Base-by-base conservation (phyloP, 2,888 invertebrate species). In the Harmothoe impar region DNA sequence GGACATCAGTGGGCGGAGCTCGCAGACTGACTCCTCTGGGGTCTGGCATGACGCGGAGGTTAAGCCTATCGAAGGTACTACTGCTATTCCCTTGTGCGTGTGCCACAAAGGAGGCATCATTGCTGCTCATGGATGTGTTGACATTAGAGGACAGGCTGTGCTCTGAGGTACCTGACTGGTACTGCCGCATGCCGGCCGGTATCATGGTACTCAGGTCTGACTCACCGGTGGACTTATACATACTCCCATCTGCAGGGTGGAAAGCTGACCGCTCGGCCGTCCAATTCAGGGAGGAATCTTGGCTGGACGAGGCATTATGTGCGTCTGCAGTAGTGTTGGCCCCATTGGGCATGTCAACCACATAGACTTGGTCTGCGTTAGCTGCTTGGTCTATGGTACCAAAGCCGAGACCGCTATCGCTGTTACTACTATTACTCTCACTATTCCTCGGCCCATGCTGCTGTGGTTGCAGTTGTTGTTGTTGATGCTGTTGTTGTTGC, bases 331-430 rank as follows among this genome's bases (percentile, higher is more conserved):
- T 29, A 29, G 33, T 77, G 85, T 68, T 29, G 54, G 25, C 54
- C 23, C n/a, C 33, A 52, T 54, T 35, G 29, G 92, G 91, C 91
- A 94, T 94, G 89, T 95, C 95, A 17, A 94, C 94, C 33, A 95
- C 94, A 89, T 94, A 94, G 17, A 95, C 94, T 52, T 94, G 91
- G 92, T 95, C 94, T 23, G 20, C 23, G 62, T 90, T 90, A 93
- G 94, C 93, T 91, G 93, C 91, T 91, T 93, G 97, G 94, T 98
- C 93, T 25, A 91, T 92, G 0, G 51, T 68, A 15, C 94, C 93
- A 33, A 98, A 98, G 0, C 99, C 99, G 91, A 99, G 98, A 0
- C 99, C 99, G 0, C 98, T 99, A 95, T 99, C 99, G 91, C 98
- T 98, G 95, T 98, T 99, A 93, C 98, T 98, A 0, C 98, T 98